phyloP scores from a whole-genome alignment of 2,113 vertebrate genomes.

The Phalacrocorax carbo region DNA sequence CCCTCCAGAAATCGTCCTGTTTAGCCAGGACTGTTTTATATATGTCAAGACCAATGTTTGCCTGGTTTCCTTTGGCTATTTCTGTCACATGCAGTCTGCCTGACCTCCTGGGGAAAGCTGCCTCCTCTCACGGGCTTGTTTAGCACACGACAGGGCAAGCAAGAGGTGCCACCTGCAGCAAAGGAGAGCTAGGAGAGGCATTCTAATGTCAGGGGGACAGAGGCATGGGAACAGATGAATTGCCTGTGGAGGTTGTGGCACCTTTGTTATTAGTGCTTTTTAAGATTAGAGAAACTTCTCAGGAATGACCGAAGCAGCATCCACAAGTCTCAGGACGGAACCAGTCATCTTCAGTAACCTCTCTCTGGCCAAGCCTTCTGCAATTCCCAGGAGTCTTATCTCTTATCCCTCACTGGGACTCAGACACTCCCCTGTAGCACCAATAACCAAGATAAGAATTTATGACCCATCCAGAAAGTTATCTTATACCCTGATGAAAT shows the following conservation, averaged over 20 bases:
- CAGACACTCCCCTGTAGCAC: accelerated
- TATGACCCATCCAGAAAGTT: not conserved
- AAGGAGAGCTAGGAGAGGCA: not conserved
- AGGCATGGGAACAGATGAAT: not conserved
- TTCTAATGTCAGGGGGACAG: not conserved
- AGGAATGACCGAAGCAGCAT: not conserved
- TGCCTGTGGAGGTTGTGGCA: not conserved
- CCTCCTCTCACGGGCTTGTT: not conserved
- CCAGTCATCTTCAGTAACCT: not conserved
- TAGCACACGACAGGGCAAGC: not conserved
- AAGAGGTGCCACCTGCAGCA: not conserved
- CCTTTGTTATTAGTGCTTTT: not conserved
- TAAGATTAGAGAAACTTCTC: not conserved
- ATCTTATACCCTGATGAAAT: not conserved
- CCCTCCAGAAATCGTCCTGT: not conserved
- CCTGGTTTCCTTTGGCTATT: not conserved
- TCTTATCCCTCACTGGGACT: accelerated
- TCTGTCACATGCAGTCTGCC: not conserved
- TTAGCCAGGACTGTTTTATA: not conserved
- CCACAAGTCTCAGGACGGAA: not conserved
- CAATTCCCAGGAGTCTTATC: not conserved
- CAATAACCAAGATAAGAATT: not conserved
- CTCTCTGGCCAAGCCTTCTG: not conserved
- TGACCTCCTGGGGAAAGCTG: not conserved
- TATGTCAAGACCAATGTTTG: accelerated